A percentile compares a stretch with the other conserved stretches of the same genome.
Evolutionary conservation across 2,113 vertebrate genomes (phyloP).

Genomic region (Plotosus lineatus): DNA sequence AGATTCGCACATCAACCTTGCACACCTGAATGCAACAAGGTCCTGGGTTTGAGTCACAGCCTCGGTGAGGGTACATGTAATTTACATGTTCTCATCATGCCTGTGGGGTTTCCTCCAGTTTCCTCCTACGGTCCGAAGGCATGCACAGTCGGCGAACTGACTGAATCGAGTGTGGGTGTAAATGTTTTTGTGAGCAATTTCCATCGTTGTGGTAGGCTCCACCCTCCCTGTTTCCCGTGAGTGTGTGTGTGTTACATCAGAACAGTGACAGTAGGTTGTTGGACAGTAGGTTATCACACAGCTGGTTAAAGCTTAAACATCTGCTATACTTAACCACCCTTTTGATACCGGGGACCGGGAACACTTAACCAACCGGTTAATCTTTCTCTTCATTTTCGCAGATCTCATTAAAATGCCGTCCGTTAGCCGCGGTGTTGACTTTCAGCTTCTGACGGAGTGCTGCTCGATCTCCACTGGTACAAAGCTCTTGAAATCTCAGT

Average conservation of each 20-base stretch:
- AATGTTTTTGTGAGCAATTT: too few relatives aligned
- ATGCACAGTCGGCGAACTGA: too few relatives aligned
- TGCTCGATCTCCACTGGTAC: conserved; percentile 20
- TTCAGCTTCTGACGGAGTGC: conserved; percentile 1
- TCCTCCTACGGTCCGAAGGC: too few relatives aligned
- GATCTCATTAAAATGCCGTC: background rate
- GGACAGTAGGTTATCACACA: background rate
- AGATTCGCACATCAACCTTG: too few relatives aligned
- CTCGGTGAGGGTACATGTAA: too few relatives aligned
- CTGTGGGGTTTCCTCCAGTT: too few relatives aligned
- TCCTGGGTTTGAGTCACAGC: too few relatives aligned
- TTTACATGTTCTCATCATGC: too few relatives aligned
- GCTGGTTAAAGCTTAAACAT: conserved; percentile 11
- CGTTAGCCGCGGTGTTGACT: background rate
- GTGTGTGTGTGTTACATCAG: background rate
- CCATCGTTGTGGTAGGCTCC: too few relatives aligned
- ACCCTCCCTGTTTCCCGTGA: too few relatives aligned
- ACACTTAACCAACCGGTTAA: background rate
- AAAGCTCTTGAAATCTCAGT: background rate
- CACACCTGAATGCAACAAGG: too few relatives aligned
- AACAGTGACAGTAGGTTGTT: background rate
- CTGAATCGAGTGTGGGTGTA: too few relatives aligned
- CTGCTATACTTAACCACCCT: background rate
- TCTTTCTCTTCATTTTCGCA: background rate
- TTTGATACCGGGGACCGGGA: background rate